A percentile compares a stretch with the other conserved stretches of the same genome.
Conservation (phyloP, 64 coral and sea anemone species). For the Stichodactyla mertensii region DNA sequence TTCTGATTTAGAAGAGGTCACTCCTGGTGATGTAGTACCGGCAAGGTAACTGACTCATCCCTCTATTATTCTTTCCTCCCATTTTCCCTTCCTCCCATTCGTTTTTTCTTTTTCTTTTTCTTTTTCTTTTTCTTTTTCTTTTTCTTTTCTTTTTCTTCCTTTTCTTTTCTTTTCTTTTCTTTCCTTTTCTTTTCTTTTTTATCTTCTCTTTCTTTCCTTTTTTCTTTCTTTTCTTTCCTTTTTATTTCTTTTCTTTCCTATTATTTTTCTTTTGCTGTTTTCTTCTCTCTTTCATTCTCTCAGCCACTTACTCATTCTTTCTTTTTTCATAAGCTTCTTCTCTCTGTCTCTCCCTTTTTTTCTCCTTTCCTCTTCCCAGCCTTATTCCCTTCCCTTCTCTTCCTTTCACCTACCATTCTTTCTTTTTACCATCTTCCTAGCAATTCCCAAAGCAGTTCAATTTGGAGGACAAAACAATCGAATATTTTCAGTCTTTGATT, state of each 20-base stretch:
- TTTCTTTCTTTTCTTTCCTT: neutral
- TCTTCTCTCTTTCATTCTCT: neutral
- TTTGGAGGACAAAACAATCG: no score
- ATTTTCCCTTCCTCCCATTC: neutral
- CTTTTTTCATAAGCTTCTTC: no score
- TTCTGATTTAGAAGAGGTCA: slow-evolving; percentile 74
- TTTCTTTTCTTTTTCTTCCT: neutral
- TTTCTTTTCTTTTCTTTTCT: neutral
- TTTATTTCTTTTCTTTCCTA: neutral
- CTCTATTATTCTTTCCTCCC: neutral
- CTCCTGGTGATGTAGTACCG: slow-evolving; percentile 2
- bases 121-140: no score
- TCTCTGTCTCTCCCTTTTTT: neutral
- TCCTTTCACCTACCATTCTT: neutral
- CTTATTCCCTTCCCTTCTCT: neutral
- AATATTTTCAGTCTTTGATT: no score
- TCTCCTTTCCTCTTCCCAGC: neutral
- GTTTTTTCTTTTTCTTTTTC: neutral
- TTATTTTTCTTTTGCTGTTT: neutral
- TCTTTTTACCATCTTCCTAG: neutral
- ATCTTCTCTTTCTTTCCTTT: neutral
- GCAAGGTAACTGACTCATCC: neutral
- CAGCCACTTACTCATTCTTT: neutral
- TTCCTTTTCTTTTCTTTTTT: neutral
- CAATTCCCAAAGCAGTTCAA: no score